phyloP scores from a whole-genome alignment of 2,797 vertebrate species.

The Rousettus madagascariensis region DNA sequence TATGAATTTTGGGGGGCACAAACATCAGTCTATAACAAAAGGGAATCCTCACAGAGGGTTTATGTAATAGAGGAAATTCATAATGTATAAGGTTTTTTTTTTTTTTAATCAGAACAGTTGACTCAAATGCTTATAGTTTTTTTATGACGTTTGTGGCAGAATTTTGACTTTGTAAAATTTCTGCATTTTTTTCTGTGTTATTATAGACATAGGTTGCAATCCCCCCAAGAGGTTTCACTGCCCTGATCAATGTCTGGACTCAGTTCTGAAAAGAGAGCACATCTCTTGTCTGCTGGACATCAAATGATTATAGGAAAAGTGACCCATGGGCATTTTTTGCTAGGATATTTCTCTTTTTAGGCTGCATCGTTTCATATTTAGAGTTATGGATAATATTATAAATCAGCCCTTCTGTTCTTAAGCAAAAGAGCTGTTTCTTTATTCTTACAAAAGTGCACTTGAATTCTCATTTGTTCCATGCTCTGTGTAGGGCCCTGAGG shows the following conservation, averaged over 20 bases:
- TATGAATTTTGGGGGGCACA: not conserved
- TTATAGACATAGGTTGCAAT: not conserved
- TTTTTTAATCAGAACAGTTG: not conserved
- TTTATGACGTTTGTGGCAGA: not conserved
- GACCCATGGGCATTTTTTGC: not conserved
- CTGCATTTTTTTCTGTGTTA: not conserved
- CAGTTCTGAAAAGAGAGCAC: not conserved
- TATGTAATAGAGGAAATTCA: not conserved
- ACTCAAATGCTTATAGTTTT: not conserved
- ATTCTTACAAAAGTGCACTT: not conserved
- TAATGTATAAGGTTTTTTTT: not conserved
- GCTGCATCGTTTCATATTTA: not conserved
- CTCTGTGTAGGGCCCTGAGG: not conserved
- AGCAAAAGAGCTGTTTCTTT: not conserved
- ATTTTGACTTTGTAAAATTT: conserved; percentile 3
- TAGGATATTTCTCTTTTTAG: not conserved
- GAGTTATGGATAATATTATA: not conserved
- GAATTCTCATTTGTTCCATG: not conserved
- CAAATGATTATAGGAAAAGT: not conserved
- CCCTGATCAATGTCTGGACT: not conserved
- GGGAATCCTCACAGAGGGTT: not conserved
- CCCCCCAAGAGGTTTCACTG: not conserved
- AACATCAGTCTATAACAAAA: not conserved
- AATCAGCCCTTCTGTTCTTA: not conserved
- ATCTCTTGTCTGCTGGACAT: not conserved